These are phyloP conservation scores for Drosophila miranda DNA, from an alignment of 1,140 invertebrate species.

Conservation along the genomic window DNA sequence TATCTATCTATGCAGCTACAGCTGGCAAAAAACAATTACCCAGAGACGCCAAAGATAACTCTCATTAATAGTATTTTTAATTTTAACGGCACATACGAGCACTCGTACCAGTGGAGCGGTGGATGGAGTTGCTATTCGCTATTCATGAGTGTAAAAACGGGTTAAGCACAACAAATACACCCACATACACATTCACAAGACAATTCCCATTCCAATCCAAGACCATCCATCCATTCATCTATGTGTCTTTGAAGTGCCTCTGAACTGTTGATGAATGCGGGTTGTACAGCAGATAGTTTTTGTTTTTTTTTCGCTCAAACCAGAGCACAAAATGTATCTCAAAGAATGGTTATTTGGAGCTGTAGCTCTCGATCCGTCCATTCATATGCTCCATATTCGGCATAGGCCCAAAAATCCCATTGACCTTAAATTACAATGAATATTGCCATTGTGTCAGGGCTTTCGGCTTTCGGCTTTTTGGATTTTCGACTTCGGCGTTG, in stretches of 20 bases:
- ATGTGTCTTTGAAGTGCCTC: constrained; percentile 20
- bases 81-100: constrained; percentile 11
- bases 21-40: constrained; percentile 33
- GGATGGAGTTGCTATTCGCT: constrained; percentile 16
- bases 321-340: background rate
- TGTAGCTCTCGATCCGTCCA: background rate
- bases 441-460: constrained; percentile 17
- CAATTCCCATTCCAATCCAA: constrained; percentile 12
- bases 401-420: constrained; percentile 26
- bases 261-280: constrained; percentile 28
- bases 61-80: constrained; percentile 44
- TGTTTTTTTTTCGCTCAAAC: background rate
- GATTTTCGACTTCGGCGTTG: constrained; percentile 15
- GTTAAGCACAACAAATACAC: constrained; percentile 37
- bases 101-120: background rate
- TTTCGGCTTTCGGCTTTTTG: background rate
- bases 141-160: constrained; percentile 49
- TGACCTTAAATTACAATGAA: constrained; percentile 42
- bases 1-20: constrained; percentile 19
- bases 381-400: too few relatives aligned
- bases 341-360: constrained; percentile 39
- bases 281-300: constrained; percentile 13
- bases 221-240: constrained; percentile 17
- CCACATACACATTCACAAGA: constrained; percentile 14
- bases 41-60: constrained; percentile 17